Percentiles rank a stretch among this genome's conserved stretches.
Conservation (phyloP, 2,888 invertebrate genomes). For the Drosophila merina region DNA sequence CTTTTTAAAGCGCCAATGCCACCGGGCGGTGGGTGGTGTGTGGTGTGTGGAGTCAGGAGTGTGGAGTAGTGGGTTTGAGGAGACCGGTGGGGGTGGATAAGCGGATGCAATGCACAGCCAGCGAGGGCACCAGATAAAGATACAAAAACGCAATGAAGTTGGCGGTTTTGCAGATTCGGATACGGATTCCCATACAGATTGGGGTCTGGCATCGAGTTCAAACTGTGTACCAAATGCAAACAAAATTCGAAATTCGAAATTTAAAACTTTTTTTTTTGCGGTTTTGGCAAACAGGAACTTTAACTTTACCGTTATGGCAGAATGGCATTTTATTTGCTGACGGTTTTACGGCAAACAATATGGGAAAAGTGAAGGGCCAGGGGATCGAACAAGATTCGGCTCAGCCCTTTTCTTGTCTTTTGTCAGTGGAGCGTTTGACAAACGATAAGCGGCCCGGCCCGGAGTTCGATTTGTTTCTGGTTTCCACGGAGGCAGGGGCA, state of each 20-base stretch:
- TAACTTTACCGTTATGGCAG: slow-evolving; percentile 59
- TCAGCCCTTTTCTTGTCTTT: slow-evolving; percentile 73
- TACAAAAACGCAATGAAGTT: slow-evolving; percentile 68
- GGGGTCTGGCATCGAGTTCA: slow-evolving; percentile 59
- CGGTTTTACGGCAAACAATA: slow-evolving; percentile 28
- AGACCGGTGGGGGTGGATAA: neutral
- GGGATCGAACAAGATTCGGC: slow-evolving; percentile 49
- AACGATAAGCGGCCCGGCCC: slow-evolving; percentile 57
- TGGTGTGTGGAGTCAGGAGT: neutral
- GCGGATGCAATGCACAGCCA: slow-evolving; percentile 26
- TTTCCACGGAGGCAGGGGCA: slow-evolving; percentile 7
- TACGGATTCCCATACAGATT: slow-evolving; percentile 8
- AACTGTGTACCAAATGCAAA: slow-evolving; percentile 70
- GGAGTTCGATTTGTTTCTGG: slow-evolving; percentile 20
- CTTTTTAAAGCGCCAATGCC: slow-evolving; percentile 75
- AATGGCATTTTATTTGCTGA: slow-evolving; percentile 43
- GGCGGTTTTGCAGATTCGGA: slow-evolving; percentile 47
- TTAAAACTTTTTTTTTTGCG: slow-evolving; percentile 66
- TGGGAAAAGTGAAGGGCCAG: neutral
- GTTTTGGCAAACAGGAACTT: slow-evolving; percentile 60
- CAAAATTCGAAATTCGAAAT: slow-evolving; percentile 58
- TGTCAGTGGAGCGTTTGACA: slow-evolving; percentile 71
- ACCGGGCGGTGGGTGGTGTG: slow-evolving; percentile 13
- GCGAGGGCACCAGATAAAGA: slow-evolving; percentile 56
- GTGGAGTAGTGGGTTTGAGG: neutral